phyloP scores from a whole-genome alignment of 2,888 invertebrate species.

The Chrysotoxum bicinctum region DNA sequence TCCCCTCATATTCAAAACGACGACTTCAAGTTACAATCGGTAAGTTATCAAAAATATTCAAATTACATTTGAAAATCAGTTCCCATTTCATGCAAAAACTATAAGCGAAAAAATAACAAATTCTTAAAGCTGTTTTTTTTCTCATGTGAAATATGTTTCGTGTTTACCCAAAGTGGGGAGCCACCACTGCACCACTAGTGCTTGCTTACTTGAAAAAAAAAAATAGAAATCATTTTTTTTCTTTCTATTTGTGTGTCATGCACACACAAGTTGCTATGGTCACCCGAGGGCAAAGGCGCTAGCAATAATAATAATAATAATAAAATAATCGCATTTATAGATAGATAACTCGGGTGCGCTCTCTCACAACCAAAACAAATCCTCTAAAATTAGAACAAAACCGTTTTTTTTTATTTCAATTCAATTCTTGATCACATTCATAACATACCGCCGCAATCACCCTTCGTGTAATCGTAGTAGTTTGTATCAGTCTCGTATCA shows the following conservation, averaged over 20 bases:
- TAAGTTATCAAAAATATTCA: slow-evolving; percentile 55
- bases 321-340: slow-evolving; percentile 62
- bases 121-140: slow-evolving; percentile 27
- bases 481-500: slow-evolving; percentile 53
- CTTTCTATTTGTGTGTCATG: slow-evolving; percentile 67
- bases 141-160: slow-evolving; percentile 64
- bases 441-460: slow-evolving; percentile 22
- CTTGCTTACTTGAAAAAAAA: slow-evolving; percentile 38
- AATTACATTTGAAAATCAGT: slow-evolving; percentile 36
- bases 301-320: slow-evolving; percentile 71
- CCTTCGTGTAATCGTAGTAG: slow-evolving; percentile 44
- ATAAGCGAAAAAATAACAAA: slow-evolving; percentile 9
- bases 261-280: slow-evolving; percentile 72
- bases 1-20: slow-evolving; percentile 37
- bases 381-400: slow-evolving; percentile 70
- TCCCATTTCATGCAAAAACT: slow-evolving; percentile 22
- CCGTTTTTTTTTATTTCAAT: slow-evolving; percentile 39
- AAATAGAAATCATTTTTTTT: slow-evolving; percentile 40
- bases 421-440: slow-evolving; percentile 28
- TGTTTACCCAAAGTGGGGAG: slow-evolving; percentile 67
- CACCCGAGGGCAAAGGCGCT: slow-evolving; percentile 54
- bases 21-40: slow-evolving; percentile 44
- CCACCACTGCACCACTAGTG: slow-evolving; percentile 34
- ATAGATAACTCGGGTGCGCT: slow-evolving; percentile 47
- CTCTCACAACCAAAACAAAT: slow-evolving; percentile 69